A percentile compares a stretch with the other conserved stretches of the same genome.
Evolutionary conservation across 2,888 invertebrate species (phyloP).

Genomic region (Esperia sulphurella): DNA sequence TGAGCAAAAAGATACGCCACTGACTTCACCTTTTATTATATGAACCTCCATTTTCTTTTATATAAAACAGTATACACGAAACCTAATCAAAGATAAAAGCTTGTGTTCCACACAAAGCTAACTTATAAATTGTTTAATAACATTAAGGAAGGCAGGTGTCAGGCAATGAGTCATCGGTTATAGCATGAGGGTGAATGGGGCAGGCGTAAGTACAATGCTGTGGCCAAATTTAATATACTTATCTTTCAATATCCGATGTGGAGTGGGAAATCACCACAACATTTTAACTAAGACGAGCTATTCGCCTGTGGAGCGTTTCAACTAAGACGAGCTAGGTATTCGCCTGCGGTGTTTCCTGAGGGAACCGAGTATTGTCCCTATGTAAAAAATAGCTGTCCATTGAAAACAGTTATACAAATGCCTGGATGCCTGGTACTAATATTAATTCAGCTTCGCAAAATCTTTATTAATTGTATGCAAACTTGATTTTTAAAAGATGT

Average conservation of each 20-base stretch:
- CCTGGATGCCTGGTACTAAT: too few relatives aligned
- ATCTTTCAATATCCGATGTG: constrained; percentile 15
- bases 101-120: constrained; percentile 9
- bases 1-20: not conserved
- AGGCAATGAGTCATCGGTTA: constrained; percentile 32
- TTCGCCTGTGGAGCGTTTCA: too few relatives aligned
- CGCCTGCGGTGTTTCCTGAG: too few relatives aligned
- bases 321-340: too few relatives aligned
- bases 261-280: not conserved
- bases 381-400: too few relatives aligned
- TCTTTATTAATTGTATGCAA: too few relatives aligned
- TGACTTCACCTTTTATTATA: not conserved
- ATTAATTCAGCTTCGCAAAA: too few relatives aligned
- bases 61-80: not conserved
- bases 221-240: constrained; percentile 23
- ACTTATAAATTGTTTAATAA: constrained; percentile 15
- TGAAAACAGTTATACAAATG: too few relatives aligned
- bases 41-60: not conserved
- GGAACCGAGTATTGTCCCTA: too few relatives aligned
- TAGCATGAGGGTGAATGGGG: constrained; percentile 18
- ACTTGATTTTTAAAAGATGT: too few relatives aligned
- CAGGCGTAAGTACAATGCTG: constrained; percentile 9
- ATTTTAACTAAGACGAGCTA: not conserved
- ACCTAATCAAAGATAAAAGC: constrained; percentile 19
- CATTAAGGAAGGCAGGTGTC: constrained; percentile 36